Conservation (phyloP, 2,888 invertebrate species). For the Quadroppia sp. region DNA sequence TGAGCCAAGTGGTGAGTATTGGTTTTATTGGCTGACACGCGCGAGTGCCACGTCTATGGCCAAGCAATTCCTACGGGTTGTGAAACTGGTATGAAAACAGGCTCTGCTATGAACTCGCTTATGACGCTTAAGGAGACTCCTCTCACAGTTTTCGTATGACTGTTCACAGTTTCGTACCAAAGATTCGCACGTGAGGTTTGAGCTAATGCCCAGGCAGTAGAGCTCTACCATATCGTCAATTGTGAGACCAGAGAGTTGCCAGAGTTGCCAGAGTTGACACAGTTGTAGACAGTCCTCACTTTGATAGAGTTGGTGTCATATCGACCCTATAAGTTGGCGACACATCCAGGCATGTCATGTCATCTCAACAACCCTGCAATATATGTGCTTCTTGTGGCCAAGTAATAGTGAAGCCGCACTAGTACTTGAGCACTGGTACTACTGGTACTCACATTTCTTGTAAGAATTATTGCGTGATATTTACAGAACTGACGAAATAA, state of each 20-base stretch:
- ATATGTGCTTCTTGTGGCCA: slow-evolving; percentile 23
- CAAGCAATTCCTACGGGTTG: slow-evolving; percentile 35
- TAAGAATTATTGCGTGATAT: slow-evolving; percentile 36
- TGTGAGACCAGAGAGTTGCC: slow-evolving; percentile 28
- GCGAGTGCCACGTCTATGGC: slow-evolving; percentile 37
- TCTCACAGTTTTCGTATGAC: slow-evolving; percentile 40
- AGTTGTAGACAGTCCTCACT: not conserved
- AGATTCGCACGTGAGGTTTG: slow-evolving; percentile 42
- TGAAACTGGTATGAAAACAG: slow-evolving; percentile 29
- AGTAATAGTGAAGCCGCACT: slow-evolving; percentile 1
- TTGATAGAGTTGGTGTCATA: slow-evolving; percentile 27
- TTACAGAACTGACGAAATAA: slow-evolving; percentile 12
- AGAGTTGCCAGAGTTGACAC: slow-evolving; percentile 21
- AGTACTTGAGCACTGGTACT: not conserved
- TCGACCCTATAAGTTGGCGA: slow-evolving; percentile 29
- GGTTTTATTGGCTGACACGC: slow-evolving; percentile 35
- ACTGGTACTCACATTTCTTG: not conserved
- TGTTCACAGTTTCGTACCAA: slow-evolving; percentile 43
- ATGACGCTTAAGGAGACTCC: slow-evolving; percentile 36
- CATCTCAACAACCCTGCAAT: slow-evolving; percentile 13
- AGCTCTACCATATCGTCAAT: not conserved
- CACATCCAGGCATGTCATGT: slow-evolving; percentile 36
- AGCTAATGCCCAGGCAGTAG: not conserved
- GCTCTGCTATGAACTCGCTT: slow-evolving; percentile 36
- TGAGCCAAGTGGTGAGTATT: slow-evolving; percentile 24